Evolutionary conservation across 2,113 vertebrate species (phyloP).

Genomic region (Pelodiscus sinensis): DNA sequence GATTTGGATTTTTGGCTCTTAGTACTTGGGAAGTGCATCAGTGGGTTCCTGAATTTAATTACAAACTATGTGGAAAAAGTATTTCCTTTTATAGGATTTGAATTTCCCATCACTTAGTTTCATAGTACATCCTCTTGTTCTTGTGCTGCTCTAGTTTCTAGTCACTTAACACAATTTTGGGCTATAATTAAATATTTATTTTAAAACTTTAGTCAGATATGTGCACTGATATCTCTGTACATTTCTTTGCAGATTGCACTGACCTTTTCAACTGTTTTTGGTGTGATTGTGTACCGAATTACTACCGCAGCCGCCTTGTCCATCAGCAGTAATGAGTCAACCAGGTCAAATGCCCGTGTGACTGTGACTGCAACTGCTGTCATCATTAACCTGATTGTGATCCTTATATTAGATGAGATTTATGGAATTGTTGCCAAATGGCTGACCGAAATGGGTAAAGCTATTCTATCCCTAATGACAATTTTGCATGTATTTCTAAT

Average conservation of each 20-base stretch:
- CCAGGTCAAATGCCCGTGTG: conserved; percentile 88
- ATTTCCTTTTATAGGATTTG: not conserved
- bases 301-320: conserved; percentile 91
- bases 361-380: conserved; percentile 95
- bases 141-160: not conserved
- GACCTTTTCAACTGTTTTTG: conserved; percentile 92
- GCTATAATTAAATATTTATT: not conserved
- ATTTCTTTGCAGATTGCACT: conserved; percentile 83
- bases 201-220: not conserved
- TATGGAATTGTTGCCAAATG: conserved; percentile 93
- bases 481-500: accelerated
- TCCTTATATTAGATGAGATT: conserved; percentile 96
- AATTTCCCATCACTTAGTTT: not conserved
- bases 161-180: not conserved
- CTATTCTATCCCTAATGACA: not conserved
- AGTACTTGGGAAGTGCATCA: not conserved
- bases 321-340: conserved; percentile 87
- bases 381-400: conserved; percentile 95
- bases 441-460: conserved; percentile 95
- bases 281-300: conserved; percentile 93
- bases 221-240: accelerated
- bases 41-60: not conserved
- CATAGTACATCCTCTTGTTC: accelerated
- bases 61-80: not conserved
- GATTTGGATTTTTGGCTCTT: not conserved